Conservation (phyloP, 2,113 vertebrate genomes). For the Apodemus sylvaticus region DNA sequence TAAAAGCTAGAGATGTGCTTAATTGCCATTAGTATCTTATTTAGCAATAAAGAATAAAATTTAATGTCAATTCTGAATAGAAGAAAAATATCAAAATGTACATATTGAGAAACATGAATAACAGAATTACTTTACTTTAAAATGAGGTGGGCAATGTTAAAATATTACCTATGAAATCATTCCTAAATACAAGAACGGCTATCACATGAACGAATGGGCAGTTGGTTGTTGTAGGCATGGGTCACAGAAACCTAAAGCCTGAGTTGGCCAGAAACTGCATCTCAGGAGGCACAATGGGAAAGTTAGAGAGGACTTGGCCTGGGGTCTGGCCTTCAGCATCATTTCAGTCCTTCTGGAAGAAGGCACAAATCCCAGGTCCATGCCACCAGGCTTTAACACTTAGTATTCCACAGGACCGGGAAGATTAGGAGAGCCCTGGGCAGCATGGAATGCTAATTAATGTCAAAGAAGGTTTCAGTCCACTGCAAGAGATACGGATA, state of each 20-base stretch:
- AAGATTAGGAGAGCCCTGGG: background rate
- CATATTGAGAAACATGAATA: background rate
- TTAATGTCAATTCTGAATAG: conserved; percentile 54
- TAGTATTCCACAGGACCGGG: background rate
- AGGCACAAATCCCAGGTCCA: background rate
- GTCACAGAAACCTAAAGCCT: background rate
- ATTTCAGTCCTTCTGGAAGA: background rate
- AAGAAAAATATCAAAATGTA: conserved; percentile 16
- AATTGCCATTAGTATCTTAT: conserved; percentile 54
- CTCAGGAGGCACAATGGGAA: background rate
- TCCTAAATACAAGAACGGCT: background rate
- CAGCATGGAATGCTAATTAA: background rate
- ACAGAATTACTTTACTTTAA: conserved; percentile 58
- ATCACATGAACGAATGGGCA: background rate
- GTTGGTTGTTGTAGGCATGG: background rate
- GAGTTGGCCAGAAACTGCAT: background rate
- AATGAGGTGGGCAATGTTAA: conserved; percentile 29
- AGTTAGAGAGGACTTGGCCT: background rate
- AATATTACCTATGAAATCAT: conserved; percentile 7
- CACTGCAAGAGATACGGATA: background rate
- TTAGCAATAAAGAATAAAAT: conserved; percentile 50
- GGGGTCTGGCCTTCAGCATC: background rate
- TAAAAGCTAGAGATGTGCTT: conserved; percentile 39
- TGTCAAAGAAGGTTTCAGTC: background rate
- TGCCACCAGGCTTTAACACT: background rate